Conservation (phyloP, 2,113 vertebrate genomes). For the Cephalopterus ornatus region DNA sequence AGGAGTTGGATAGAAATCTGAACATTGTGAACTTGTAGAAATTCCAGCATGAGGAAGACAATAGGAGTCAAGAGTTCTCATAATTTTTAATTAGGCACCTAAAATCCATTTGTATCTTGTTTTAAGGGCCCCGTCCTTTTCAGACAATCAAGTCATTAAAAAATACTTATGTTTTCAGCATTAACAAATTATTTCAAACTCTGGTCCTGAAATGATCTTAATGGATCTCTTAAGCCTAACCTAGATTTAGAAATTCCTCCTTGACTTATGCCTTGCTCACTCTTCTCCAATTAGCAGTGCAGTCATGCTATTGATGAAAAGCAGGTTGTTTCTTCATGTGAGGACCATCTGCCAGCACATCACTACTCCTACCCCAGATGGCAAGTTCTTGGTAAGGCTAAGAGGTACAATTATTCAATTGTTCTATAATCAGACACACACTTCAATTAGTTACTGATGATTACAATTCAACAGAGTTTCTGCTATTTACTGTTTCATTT, state of each 20-base stretch:
- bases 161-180: background rate
- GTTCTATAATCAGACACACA: background rate
- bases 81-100: background rate
- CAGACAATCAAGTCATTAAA: background rate
- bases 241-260: background rate
- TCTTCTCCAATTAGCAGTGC: constrained; percentile 16
- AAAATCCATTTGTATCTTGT: background rate
- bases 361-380: background rate
- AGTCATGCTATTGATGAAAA: background rate
- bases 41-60: background rate
- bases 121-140: background rate
- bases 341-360: constrained; percentile 24
- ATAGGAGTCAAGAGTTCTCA: background rate
- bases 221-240: background rate
- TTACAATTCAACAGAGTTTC: background rate
- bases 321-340: background rate
- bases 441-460: background rate
- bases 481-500: background rate
- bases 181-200: background rate
- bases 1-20: background rate
- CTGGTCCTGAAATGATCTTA: background rate
- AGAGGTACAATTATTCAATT: constrained; percentile 13
- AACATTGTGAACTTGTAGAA: background rate
- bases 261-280: background rate
- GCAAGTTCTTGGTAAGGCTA: constrained; percentile 22